These are phyloP conservation scores for Pseudeuparius sepicola DNA, from an alignment of 2,888 invertebrate species.

Conservation along the genomic window DNA sequence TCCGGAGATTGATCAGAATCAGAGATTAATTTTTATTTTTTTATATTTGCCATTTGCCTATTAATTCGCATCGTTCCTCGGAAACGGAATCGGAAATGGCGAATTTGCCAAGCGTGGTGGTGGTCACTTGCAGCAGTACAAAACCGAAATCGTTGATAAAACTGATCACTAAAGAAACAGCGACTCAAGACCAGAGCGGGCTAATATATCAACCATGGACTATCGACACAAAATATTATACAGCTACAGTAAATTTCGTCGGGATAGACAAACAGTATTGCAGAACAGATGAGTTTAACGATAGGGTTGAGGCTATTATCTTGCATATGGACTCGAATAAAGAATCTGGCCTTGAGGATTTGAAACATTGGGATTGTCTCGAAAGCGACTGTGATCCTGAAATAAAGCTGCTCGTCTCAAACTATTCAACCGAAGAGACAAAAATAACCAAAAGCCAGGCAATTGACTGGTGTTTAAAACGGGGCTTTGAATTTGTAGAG, in stretches of 20 bases:
- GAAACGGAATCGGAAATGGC: no score
- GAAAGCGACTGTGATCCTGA: slow-evolving; percentile 38
- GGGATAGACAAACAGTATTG: slow-evolving; percentile 41
- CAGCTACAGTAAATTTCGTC: slow-evolving; percentile 49
- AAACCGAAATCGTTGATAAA: slow-evolving; percentile 37
- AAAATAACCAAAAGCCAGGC: slow-evolving; percentile 39
- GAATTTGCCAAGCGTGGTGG: slow-evolving; percentile 32
- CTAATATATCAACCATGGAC: slow-evolving; percentile 41
- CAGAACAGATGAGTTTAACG: slow-evolving; percentile 40
- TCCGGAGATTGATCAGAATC: no score
- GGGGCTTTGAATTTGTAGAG: slow-evolving; percentile 61
- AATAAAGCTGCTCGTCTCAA: slow-evolving; percentile 49
- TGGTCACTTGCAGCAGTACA: slow-evolving; percentile 36
- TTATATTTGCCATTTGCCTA: no score
- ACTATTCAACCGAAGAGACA: slow-evolving; percentile 40
- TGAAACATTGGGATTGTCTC: slow-evolving; percentile 32
- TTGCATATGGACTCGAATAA: slow-evolving; percentile 50
- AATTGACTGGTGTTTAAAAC: slow-evolving; percentile 55
- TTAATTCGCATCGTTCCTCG: no score
- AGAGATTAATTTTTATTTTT: no score
- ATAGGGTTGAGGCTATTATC: slow-evolving; percentile 50
- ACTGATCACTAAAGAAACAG: slow-evolving; percentile 33
- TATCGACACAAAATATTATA: slow-evolving; percentile 64
- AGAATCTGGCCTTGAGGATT: slow-evolving; percentile 38
- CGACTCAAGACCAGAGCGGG: slow-evolving; percentile 24